Evolutionary conservation across 2,888 invertebrate species (phyloP).

Genomic region (Erpobdella octoculata): DNA sequence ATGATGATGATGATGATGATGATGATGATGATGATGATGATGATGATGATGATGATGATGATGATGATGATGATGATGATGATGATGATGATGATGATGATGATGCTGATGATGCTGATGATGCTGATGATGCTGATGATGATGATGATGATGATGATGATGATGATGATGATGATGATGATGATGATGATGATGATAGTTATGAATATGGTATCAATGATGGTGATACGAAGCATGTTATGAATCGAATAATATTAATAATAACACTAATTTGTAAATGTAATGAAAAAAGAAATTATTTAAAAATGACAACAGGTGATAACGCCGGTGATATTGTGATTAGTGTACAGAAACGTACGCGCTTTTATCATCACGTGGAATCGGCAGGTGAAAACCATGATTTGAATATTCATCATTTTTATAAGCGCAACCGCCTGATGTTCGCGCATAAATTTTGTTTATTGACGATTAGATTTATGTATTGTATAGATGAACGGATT

Average conservation of each 20-base stretch:
- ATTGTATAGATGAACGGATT: too few species aligned
- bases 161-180: slow-evolving; percentile 16
- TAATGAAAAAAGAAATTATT: too few species aligned
- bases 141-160: not conserved
- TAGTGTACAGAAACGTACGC: too few species aligned
- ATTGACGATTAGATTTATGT: too few species aligned
- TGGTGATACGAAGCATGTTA: not conserved
- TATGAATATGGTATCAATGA: not conserved
- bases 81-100: slow-evolving; percentile 8
- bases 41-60: slow-evolving; percentile 29
- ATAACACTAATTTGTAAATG: not conserved
- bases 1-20: slow-evolving; percentile 18
- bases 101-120: slow-evolving; percentile 22
- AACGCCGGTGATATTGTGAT: too few species aligned
- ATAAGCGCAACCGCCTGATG: too few species aligned
- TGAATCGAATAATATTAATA: not conserved
- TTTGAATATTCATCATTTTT: too few species aligned
- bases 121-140: slow-evolving; percentile 5
- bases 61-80: slow-evolving; percentile 25
- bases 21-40: slow-evolving; percentile 30
- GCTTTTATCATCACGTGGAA: too few species aligned
- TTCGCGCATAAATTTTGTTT: too few species aligned
- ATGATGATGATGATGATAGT: slow-evolving; percentile 22
- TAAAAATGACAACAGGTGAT: too few species aligned
- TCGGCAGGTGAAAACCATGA: too few species aligned